Conservation (phyloP, 1,140 invertebrate genomes). For the Agrypnia vestita region DNA sequence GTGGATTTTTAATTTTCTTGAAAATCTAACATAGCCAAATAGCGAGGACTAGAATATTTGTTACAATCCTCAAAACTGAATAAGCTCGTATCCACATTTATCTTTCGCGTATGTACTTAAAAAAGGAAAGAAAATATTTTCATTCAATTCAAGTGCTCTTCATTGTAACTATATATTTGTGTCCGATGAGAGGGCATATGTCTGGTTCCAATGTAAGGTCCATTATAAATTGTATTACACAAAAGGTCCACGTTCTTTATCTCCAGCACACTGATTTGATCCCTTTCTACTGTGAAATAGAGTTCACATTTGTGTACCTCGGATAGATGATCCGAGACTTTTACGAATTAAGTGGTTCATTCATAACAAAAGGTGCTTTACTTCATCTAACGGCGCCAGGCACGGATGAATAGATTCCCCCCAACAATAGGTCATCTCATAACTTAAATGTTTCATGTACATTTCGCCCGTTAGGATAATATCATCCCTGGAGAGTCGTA, state of each 20-base stretch:
- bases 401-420: slow-evolving; percentile 44
- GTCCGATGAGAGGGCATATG: not conserved
- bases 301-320: not conserved
- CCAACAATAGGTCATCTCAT: slow-evolving; percentile 27
- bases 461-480: not conserved
- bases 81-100: no score
- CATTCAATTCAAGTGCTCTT: not conserved
- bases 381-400: slow-evolving; percentile 44
- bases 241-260: not conserved
- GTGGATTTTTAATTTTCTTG: no score
- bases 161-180: not conserved
- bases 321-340: slow-evolving; percentile 3
- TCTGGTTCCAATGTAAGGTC: slow-evolving; percentile 14
- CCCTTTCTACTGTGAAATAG: not conserved
- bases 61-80: no score
- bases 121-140: no score
- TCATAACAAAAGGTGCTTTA: slow-evolving; percentile 46
- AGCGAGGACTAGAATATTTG: no score
- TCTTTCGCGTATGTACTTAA: no score
- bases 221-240: not conserved
- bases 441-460: not conserved
- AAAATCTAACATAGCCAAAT: no score
- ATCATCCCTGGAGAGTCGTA: not conserved
- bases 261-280: not conserved
- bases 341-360: slow-evolving; percentile 22